Conservation (phyloP, 2,797 vertebrate genomes). For the Platalea minor region DNA sequence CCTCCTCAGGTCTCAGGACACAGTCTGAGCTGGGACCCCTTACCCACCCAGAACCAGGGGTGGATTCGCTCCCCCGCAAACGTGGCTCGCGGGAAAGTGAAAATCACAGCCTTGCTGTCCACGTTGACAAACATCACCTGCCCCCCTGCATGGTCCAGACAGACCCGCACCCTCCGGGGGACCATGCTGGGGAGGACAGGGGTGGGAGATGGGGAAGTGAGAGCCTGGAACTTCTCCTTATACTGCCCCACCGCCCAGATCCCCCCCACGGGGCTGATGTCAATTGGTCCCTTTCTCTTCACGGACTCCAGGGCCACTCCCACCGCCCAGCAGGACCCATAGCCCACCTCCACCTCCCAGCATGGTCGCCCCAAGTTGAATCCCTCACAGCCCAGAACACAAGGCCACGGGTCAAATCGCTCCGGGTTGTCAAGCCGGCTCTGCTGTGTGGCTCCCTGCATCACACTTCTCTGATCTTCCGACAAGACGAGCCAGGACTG, state of each 20-base stretch:
- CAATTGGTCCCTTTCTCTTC: slow-evolving; percentile 57
- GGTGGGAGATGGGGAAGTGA: background rate
- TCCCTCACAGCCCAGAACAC: background rate
- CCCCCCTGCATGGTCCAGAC: background rate
- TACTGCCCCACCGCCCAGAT: background rate
- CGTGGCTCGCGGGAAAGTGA: background rate
- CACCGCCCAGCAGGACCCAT: slow-evolving; percentile 78
- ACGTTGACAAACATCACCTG: background rate
- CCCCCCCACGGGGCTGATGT: background rate
- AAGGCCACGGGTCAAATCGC: background rate
- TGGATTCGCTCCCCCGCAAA: background rate
- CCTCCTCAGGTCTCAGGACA: background rate
- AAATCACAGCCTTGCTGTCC: background rate
- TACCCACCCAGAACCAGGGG: background rate
- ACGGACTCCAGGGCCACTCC: slow-evolving; percentile 80
- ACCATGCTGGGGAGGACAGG: background rate
- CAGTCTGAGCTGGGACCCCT: background rate
- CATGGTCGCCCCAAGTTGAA: background rate
- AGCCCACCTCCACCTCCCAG: slow-evolving; percentile 79
- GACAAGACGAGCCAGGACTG: background rate
- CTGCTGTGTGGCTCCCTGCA: background rate
- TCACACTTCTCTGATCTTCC: background rate
- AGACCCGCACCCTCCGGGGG: background rate
- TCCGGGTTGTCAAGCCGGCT: background rate
- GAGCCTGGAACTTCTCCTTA: background rate